phyloP scores from a whole-genome alignment of 2,888 invertebrate genomes.

The Tillus elongatus region DNA sequence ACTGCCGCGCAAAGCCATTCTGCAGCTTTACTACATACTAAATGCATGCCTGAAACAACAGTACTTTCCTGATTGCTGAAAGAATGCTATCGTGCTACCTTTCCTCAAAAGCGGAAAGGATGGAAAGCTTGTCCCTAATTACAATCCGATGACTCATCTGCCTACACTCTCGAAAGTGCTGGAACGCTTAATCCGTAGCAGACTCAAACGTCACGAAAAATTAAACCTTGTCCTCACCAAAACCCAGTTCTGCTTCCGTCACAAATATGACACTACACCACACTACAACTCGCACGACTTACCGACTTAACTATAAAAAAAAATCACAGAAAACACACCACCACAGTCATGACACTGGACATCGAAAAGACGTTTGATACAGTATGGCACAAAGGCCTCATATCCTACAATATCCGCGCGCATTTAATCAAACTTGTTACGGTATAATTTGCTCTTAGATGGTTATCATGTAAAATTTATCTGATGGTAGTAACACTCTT shows the following conservation, averaged over 20 bases:
- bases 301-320: not conserved
- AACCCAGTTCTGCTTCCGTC: not conserved
- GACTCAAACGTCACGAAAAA: not conserved
- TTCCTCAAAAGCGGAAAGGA: not conserved
- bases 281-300: not conserved
- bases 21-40: not conserved
- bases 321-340: not conserved
- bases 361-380: slow-evolving; percentile 1
- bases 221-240: not conserved
- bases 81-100: slow-evolving; percentile 1
- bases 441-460: no score
- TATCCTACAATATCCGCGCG: no score
- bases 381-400: not conserved
- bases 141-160: not conserved
- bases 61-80: not conserved
- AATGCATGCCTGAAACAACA: slow-evolving; percentile 2
- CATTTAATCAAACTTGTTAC: no score
- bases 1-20: slow-evolving; percentile 4
- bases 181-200: not conserved
- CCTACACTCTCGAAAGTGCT: not conserved
- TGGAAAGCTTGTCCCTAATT: not conserved
- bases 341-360: not conserved
- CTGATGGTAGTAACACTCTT: no score
- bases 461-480: no score
- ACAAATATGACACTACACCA: not conserved